Evolutionary conservation across 2,888 invertebrate species (phyloP), one percentile per base, ranked within the genome.

Genomic region (Andrena flavipes): DNA sequence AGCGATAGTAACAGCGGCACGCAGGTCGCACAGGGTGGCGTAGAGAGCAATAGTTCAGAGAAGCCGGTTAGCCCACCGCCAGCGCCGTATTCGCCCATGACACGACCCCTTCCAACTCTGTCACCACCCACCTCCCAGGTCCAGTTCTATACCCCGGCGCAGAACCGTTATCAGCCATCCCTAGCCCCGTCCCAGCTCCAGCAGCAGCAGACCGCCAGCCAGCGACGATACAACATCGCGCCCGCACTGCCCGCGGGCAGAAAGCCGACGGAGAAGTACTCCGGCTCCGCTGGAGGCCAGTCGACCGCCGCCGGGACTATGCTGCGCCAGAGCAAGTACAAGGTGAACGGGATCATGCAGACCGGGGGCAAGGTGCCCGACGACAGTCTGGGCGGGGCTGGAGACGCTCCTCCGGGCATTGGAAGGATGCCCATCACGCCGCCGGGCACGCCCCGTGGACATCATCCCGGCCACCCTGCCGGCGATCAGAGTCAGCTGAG

Each of bases 91-190:
- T 92, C 91, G 60, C 91, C 92, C 64, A 91, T 91, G 89, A 90
- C 91, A 84, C 90, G 86, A 84, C 93, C 93, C 71, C 88, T 89
- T 90, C 93, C 91, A 89, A 92, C 89, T 88, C 83, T 92, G 78
- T 93, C 93, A 89, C 92, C 93, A 64, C 89, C 92, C 89, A 88
- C 90, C 86, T 87, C 89, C 82, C 93, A 93, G 93, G 93, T 93
- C 83, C 93, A 92, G 90, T 91, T 92, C 81, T 93, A 91, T 84
- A 78, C 85, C 35, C 85, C 89, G 67, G 84, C 87, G 72, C 91
- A 90, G 76, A 91, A 88, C 68, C 92, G 91, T 71, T 91, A 90
- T 84, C 91, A 91, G 76, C 89, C 90, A 65, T 87, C 89, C 80
- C 64, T 87, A 80, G 83, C 86, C 75, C 86, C 87, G 69, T 78